phyloP scores from a whole-genome alignment of 1,140 invertebrate genomes.

The Heliothis virescens region DNA sequence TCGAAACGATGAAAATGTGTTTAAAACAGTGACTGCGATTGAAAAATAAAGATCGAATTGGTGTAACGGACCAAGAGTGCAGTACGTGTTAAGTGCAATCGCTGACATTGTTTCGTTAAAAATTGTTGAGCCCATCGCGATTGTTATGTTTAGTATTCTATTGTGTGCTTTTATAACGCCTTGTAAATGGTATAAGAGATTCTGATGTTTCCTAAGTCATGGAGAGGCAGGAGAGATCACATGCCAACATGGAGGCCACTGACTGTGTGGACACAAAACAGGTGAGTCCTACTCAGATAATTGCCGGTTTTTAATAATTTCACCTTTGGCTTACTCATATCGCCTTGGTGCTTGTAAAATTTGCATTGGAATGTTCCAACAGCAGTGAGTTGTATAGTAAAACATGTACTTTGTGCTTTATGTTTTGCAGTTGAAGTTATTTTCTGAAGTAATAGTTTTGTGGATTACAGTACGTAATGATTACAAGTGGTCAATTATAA shows the following conservation, averaged over 20 bases:
- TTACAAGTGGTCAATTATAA: conserved; percentile 65
- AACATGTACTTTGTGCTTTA: conserved; percentile 24
- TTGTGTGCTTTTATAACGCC: conserved; percentile 72
- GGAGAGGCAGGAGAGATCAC: conserved; percentile 81
- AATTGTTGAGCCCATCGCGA: conserved; percentile 78
- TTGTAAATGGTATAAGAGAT: conserved; percentile 76
- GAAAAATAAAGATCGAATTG: conserved; percentile 57
- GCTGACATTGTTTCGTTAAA: conserved; percentile 84
- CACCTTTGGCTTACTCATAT: conserved; percentile 60
- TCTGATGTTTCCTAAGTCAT: conserved; percentile 84
- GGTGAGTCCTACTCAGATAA: conserved; percentile 73
- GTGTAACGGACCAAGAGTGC: conserved; percentile 64
- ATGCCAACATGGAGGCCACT: conserved; percentile 84
- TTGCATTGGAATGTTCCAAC: conserved; percentile 48
- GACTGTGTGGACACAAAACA: conserved; percentile 83
- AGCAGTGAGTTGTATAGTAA: conserved; percentile 1
- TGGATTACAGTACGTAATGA: not conserved
- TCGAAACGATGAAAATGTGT: conserved; percentile 66
- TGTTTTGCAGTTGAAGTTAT: conserved; percentile 20
- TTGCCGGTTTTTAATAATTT: conserved; percentile 78
- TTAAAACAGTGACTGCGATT: conserved; percentile 59
- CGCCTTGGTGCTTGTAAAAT: conserved; percentile 52
- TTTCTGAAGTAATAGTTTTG: not conserved
- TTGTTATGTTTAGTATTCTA: conserved; percentile 82
- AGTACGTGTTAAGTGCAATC: conserved; percentile 78